These are phyloP conservation scores for Quiscalus mexicanus DNA, from an alignment of 2,113 vertebrate species.

Conservation along the genomic window DNA sequence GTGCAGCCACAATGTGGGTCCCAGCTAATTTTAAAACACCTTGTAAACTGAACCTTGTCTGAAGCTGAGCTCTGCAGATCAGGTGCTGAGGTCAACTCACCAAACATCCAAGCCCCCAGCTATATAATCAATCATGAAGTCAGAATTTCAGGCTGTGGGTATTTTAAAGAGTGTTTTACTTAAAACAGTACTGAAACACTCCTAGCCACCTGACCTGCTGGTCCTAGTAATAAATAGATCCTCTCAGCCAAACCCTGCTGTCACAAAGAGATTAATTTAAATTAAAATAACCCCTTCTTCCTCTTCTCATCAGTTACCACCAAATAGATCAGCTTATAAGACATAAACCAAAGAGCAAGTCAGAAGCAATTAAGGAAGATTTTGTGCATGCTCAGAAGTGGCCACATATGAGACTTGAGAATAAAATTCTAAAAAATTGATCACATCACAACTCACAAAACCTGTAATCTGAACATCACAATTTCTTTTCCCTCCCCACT, in stretches of 20 bases:
- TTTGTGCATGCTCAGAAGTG: not conserved
- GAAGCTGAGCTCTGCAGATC: not conserved
- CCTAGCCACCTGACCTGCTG: not conserved
- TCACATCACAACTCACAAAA: not conserved
- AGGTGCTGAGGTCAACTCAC: not conserved
- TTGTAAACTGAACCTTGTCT: not conserved
- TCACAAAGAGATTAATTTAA: not conserved
- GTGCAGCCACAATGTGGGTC: not conserved
- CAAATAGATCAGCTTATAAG: not conserved
- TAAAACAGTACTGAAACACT: not conserved
- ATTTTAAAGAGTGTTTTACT: conserved; percentile 3
- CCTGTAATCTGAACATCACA: not conserved
- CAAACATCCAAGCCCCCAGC: not conserved
- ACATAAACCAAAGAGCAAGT: not conserved
- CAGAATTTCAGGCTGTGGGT: not conserved
- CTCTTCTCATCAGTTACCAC: not conserved
- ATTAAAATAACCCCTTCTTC: conserved; percentile 4
- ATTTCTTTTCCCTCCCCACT: not conserved
- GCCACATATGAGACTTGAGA: not conserved
- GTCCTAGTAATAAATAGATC: not conserved
- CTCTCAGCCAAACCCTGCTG: not conserved
- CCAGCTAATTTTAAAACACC: conserved; percentile 1
- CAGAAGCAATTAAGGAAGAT: not conserved
- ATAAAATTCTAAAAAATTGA: not conserved
- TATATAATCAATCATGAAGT: not conserved